Percentiles rank a stretch among this genome's conserved stretches.
Conservation (phyloP, 1,140 invertebrate species). For the Drosophila truncata region DNA sequence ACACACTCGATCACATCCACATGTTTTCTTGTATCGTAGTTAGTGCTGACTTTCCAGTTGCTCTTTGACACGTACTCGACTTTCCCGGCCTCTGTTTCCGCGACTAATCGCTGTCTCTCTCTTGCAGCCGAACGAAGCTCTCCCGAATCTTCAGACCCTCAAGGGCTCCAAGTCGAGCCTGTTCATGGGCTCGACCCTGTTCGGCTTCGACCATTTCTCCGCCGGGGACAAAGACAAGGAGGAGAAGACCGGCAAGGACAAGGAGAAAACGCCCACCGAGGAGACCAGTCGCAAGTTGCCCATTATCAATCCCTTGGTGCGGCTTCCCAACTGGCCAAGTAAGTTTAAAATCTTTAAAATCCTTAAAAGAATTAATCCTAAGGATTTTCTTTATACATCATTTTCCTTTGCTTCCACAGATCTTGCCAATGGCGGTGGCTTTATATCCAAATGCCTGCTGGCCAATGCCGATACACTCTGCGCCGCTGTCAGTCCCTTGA, state of each 20-base stretch:
- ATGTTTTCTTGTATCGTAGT: slow-evolving; percentile 82
- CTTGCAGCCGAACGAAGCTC: slow-evolving; percentile 85
- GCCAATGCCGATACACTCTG: slow-evolving; percentile 98
- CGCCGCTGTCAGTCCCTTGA: slow-evolving; percentile 96
- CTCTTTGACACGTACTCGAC: slow-evolving; percentile 70
- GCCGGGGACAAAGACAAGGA: slow-evolving; percentile 65
- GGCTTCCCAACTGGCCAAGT: slow-evolving; percentile 95
- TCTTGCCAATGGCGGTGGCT: slow-evolving; percentile 89
- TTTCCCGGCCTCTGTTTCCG: neutral
- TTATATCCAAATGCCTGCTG: slow-evolving; percentile 95
- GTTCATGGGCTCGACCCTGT: slow-evolving; percentile 81
- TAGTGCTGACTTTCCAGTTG: slow-evolving; percentile 81
- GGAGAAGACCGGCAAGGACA: slow-evolving; percentile 64
- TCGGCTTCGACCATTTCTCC: slow-evolving; percentile 73
- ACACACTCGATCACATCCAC: slow-evolving; percentile 52
- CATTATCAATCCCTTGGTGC: slow-evolving; percentile 95
- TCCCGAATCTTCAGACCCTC: slow-evolving; percentile 86
- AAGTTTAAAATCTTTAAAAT: slow-evolving; percentile 81
- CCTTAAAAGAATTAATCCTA: neutral
- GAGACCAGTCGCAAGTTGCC: slow-evolving; percentile 90
- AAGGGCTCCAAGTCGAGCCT: slow-evolving; percentile 87
- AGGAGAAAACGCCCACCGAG: slow-evolving; percentile 82
- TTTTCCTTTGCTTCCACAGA: slow-evolving; percentile 83
- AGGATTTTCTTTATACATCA: neutral
- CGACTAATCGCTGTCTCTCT: slow-evolving; percentile 51